Percentiles rank a stretch among this genome's conserved stretches.
Evolutionary conservation across 2,888 invertebrate genomes (phyloP).

Genomic region (Drosophila suboccidentalis): DNA sequence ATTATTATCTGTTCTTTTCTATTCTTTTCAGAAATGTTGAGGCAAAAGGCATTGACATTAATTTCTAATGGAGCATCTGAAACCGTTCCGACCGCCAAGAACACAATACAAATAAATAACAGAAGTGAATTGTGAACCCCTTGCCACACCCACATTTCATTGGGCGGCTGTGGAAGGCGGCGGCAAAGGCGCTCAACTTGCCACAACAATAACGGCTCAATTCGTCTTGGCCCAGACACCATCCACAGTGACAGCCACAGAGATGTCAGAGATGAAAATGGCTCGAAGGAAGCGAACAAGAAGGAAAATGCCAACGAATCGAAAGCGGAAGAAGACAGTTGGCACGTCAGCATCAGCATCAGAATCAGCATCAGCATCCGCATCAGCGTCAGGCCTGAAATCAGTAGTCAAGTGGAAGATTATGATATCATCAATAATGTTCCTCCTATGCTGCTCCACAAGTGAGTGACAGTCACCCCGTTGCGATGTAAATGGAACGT

Average conservation of each 20-base stretch:
- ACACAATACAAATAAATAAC: slow-evolving; percentile 56
- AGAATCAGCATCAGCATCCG: slow-evolving; percentile 64
- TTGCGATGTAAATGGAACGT: slow-evolving; percentile 28
- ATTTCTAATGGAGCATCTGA: slow-evolving; percentile 56
- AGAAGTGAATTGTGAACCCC: slow-evolving; percentile 34
- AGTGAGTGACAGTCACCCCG: slow-evolving; percentile 77
- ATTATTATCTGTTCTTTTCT: slow-evolving; percentile 24
- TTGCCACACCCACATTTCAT: slow-evolving; percentile 10
- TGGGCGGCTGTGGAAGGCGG: slow-evolving; percentile 12
- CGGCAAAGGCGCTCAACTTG: slow-evolving; percentile 42
- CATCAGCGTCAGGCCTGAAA: slow-evolving; percentile 69
- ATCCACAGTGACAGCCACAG: slow-evolving; percentile 6
- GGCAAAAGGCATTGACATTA: slow-evolving; percentile 40
- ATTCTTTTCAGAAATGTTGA: slow-evolving; percentile 49
- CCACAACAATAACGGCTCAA: slow-evolving; percentile 62
- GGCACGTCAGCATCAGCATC: slow-evolving; percentile 69
- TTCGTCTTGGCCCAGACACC: slow-evolving; percentile 42
- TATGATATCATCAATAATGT: slow-evolving; percentile 84
- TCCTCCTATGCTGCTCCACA: slow-evolving; percentile 80
- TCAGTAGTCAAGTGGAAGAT: slow-evolving; percentile 85
- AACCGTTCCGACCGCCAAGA: slow-evolving; percentile 35
- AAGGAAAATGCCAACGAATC: slow-evolving; percentile 67
- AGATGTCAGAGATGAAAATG: slow-evolving; percentile 16
- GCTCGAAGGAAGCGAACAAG: slow-evolving; percentile 47
- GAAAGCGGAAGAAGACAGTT: slow-evolving; percentile 76